These are phyloP conservation scores for Melipona beecheii DNA, from an alignment of 2,888 invertebrate genomes.

Conservation along the genomic window DNA sequence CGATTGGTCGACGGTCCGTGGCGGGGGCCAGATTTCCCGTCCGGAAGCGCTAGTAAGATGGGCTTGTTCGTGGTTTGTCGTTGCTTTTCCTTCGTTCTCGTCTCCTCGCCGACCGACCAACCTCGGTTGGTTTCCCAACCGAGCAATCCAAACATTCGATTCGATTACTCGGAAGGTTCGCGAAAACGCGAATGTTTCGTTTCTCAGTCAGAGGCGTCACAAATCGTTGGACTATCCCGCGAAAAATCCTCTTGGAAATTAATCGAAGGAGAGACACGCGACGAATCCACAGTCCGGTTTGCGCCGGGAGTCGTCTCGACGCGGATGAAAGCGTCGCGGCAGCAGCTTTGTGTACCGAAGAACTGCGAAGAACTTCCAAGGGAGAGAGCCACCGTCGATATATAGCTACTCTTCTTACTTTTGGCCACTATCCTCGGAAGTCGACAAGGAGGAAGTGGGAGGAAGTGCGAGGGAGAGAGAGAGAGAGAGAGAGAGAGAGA, in stretches of 20 bases:
- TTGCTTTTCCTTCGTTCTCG: conserved; percentile 32
- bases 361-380: conserved; percentile 56
- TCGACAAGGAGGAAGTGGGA: conserved; percentile 56
- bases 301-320: conserved; percentile 15
- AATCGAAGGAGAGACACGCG: not conserved
- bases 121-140: not conserved
- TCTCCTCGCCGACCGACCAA: not conserved
- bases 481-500: no score
- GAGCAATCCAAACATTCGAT: not conserved
- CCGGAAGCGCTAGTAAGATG: conserved; percentile 75
- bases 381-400: conserved; percentile 59
- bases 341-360: conserved; percentile 55
- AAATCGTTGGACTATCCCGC: no score
- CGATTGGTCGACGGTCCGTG: conserved; percentile 80
- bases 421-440: conserved; percentile 77
- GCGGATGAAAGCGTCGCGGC: conserved; percentile 44
- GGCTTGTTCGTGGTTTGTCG: conserved; percentile 68
- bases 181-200: no score
- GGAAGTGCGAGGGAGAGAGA: no score
- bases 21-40: conserved; percentile 79
- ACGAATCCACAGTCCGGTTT: not conserved
- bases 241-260: not conserved
- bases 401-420: conserved; percentile 76
- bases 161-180: not conserved
- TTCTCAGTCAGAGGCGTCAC: no score